Evolutionary conservation across 2,113 vertebrate genomes (phyloP).

Genomic region (Tupaia tana): DNA sequence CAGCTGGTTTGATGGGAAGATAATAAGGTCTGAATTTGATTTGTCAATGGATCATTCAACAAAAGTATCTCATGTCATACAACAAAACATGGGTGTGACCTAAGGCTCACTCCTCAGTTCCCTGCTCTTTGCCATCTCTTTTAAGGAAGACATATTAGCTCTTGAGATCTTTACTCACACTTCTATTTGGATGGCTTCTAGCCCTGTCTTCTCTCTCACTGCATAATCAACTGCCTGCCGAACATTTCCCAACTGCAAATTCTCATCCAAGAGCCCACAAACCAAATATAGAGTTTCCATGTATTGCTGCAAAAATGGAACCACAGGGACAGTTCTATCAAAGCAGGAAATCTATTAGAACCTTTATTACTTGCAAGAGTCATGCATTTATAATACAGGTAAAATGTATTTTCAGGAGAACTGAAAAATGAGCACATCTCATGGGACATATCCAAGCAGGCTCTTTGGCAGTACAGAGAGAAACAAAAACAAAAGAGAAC

Average conservation of each 20-base stretch:
- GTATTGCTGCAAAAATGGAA: not conserved
- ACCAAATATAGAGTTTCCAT: not conserved
- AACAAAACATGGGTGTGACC: not conserved
- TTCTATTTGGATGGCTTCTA: not conserved
- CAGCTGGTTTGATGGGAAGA: not conserved
- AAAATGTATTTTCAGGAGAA: conserved; percentile 35
- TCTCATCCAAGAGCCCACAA: not conserved
- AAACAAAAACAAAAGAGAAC: conserved; percentile 1
- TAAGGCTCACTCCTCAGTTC: not conserved
- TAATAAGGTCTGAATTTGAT: not conserved
- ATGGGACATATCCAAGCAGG: not conserved
- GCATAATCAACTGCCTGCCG: not conserved
- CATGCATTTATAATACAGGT: not conserved
- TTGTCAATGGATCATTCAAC: not conserved
- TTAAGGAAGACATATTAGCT: not conserved
- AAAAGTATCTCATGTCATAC: not conserved
- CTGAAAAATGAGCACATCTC: not conserved
- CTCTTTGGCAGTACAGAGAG: not conserved
- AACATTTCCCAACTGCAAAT: not conserved
- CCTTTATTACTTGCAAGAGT: not conserved
- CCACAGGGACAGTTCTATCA: not conserved
- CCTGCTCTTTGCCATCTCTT: not conserved
- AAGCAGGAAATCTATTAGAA: not conserved
- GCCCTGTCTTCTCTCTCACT: not conserved
- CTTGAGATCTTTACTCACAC: not conserved